Base-by-base conservation (phyloP, 1,140 invertebrate species). In the Mizuhopecten yessoensis region DNA sequence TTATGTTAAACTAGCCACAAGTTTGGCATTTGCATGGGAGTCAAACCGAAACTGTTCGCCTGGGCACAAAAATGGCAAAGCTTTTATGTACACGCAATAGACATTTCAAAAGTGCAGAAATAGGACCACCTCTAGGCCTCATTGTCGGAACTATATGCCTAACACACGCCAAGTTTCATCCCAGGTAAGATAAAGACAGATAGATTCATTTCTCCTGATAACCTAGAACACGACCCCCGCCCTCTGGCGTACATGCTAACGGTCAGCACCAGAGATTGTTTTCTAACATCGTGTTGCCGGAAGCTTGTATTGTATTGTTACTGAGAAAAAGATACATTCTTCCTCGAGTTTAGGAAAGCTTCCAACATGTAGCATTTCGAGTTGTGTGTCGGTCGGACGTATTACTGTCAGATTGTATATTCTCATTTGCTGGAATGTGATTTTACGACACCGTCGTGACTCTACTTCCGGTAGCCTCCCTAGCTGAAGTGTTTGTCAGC, bases 201-300 rank as follows among this genome's bases (percentile, higher is more conserved):
- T n/a, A 75, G n/a, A n/a, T 75, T 75, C 57, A 75, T 75, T 75
- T 75, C 23, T 75, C 5, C 57, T 75, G 57, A 75, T 75, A 75
- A 75, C 5, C 5, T 29, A 75, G n/a, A 13, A 17, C 3, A 29
- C 0, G 5, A 7, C 5, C 17, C 20, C 23, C 17, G 57, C 57
- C 23, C 57, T 75, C n/a, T 29, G 45, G 45, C 45, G 20, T 49
- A 49, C 45, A 49, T 20, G 57, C 57, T n/a, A 75, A 75, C 57
- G 57, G 57, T 75, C 57, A 75, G n/a, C 17, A 29, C 11, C 57
- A 17, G 57, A n/a, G 23, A 75, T 75, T 75, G 9, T 75, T 29
- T 29, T 75, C 23, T 49, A 49, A 29, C 23, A n/a, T 9, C 23
- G 5, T 75, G 57, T 29, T 75, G 57, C 23, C 13, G 45, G 45